A percentile compares a stretch with the other conserved stretches of the same genome.
Conservation (phyloP, 2,888 invertebrate species). For the Hofmannophila pseudospretella region DNA sequence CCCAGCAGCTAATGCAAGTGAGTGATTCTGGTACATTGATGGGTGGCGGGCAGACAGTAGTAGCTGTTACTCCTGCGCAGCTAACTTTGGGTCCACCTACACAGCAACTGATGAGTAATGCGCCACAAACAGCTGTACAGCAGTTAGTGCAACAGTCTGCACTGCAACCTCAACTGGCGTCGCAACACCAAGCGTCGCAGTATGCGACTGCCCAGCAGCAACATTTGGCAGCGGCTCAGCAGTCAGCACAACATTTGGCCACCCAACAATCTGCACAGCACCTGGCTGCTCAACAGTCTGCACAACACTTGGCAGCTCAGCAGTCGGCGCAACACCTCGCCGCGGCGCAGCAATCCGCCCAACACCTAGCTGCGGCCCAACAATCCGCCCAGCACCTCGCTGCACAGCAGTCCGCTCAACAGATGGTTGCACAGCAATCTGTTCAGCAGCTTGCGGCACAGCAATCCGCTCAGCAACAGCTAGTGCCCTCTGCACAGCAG, state of each 20-base stretch:
- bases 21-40: slow-evolving; percentile 71
- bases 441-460: slow-evolving; percentile 60
- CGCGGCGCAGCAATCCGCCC: slow-evolving; percentile 28
- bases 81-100: slow-evolving; percentile 58
- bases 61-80: slow-evolving; percentile 67
- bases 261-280: slow-evolving; percentile 47
- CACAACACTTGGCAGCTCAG: slow-evolving; percentile 39
- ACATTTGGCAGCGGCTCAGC: slow-evolving; percentile 29
- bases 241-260: slow-evolving; percentile 42
- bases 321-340: slow-evolving; percentile 49
- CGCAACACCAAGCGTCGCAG: slow-evolving; percentile 60
- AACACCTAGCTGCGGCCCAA: slow-evolving; percentile 24
- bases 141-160: slow-evolving; percentile 62
- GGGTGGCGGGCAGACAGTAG: slow-evolving; percentile 70
- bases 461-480: slow-evolving; percentile 63
- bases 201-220: slow-evolving; percentile 49
- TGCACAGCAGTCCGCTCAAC: slow-evolving; percentile 52
- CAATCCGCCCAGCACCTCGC: slow-evolving; percentile 39
- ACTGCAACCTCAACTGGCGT: slow-evolving; percentile 51
- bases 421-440: slow-evolving; percentile 52
- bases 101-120: slow-evolving; percentile 62
- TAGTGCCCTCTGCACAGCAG: slow-evolving; percentile 58
- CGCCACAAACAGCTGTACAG: slow-evolving; percentile 60
- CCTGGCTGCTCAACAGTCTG: slow-evolving; percentile 31
- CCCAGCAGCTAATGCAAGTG: slow-evolving; percentile 71